These are phyloP conservation scores for silkworm (Bombyx mori) DNA, from an alignment of 1,140 invertebrate genomes.

Conservation along the genomic window ASM3026992v2 NC_085107.1:9878501-9879000, in stretches of 20 bases:
- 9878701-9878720: too few relatives aligned
- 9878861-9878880: too few relatives aligned
- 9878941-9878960: conserved; percentile 8
- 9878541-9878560: conserved; percentile 85
- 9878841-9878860: too few relatives aligned
- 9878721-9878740: too few relatives aligned
- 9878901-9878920: too few relatives aligned
- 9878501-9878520: conserved; percentile 91
- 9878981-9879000: conserved; percentile 89
- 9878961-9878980: conserved; percentile 82
- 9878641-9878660: neutral
- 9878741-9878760: too few relatives aligned
- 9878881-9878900: too few relatives aligned
- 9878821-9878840: neutral
- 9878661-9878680: too few relatives aligned
- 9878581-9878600: conserved; percentile 72
- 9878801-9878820: neutral
- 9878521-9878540: conserved; percentile 87
- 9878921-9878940: too few relatives aligned
- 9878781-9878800: neutral
- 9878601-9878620: conserved; percentile 76
- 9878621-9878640: conserved; percentile 66
- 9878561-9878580: conserved; percentile 80
- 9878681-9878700: too few relatives aligned
- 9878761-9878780: neutral